Conservation (phyloP, 1,140 invertebrate genomes). For the Drosophila kepulauana region DNA sequence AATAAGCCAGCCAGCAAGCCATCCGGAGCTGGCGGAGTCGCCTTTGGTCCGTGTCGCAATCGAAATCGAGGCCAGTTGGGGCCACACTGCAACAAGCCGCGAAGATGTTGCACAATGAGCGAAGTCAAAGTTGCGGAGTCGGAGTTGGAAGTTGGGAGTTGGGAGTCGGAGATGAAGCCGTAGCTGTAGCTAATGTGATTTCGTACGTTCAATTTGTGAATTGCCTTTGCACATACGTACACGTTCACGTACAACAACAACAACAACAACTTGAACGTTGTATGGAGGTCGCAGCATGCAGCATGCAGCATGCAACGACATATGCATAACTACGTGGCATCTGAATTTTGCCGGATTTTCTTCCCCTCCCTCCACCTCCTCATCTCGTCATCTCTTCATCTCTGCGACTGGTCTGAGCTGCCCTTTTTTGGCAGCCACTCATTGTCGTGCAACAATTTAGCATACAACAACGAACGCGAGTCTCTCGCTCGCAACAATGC, state of each 20-base stretch:
- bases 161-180: constrained; percentile 38
- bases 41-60: constrained; percentile 33
- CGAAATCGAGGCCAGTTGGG: constrained; percentile 28
- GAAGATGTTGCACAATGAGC: constrained; percentile 63
- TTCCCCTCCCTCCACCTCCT: not conserved
- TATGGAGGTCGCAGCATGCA: constrained; percentile 11
- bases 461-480: constrained; percentile 56
- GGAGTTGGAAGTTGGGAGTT: not conserved
- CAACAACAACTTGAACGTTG: too few relatives aligned
- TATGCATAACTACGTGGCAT: constrained; percentile 80
- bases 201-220: constrained; percentile 81
- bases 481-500: constrained; percentile 64
- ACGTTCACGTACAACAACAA: constrained; percentile 17
- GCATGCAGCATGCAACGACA: constrained; percentile 44
- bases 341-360: constrained; percentile 63
- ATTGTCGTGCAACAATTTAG: constrained; percentile 81
- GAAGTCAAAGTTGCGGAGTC: constrained; percentile 17
- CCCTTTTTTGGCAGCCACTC: constrained; percentile 61
- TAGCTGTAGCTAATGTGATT: constrained; percentile 73
- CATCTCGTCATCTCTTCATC: not conserved
- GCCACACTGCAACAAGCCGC: constrained; percentile 64
- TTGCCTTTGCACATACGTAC: constrained; percentile 65
- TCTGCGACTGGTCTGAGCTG: not conserved
- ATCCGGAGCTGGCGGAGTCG: constrained; percentile 19
- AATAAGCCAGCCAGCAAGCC: constrained; percentile 46